phyloP scores from a whole-genome alignment of 2,797 vertebrate genomes.

The Cetoscarus ocellatus region DNA sequence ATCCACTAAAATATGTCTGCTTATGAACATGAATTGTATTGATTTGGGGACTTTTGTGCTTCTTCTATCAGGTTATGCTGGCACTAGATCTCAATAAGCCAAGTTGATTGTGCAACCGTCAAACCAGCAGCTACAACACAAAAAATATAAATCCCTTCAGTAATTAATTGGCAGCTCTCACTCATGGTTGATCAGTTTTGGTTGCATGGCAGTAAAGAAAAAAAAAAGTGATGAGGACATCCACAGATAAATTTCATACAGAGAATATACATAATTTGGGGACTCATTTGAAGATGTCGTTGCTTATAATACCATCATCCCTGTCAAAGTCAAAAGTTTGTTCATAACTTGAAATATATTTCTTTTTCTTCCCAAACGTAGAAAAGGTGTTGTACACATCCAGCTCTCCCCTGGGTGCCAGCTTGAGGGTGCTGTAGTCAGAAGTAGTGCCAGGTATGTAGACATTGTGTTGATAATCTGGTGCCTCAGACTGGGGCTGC shows the following conservation, averaged over 20 bases:
- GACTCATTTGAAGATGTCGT: conserved; percentile 75
- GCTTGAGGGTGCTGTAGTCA: conserved; percentile 84
- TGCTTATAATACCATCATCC: conserved; percentile 85
- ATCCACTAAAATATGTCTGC: too few relatives aligned
- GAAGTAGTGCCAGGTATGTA: conserved; percentile 90
- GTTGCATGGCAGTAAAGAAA: too few relatives aligned
- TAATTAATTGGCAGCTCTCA: too few relatives aligned
- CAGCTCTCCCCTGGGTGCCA: conserved; percentile 78
- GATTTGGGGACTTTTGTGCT: too few relatives aligned
- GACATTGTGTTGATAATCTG: conserved; percentile 92
- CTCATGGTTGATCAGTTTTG: too few relatives aligned
- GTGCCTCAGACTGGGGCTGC: conserved; percentile 77
- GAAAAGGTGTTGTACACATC: conserved; percentile 92
- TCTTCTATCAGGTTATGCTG: too few relatives aligned
- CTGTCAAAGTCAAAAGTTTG: conserved; percentile 74
- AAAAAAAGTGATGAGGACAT: too few relatives aligned
- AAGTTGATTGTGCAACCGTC: too few relatives aligned
- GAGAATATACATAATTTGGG: not conserved
- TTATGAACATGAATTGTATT: too few relatives aligned
- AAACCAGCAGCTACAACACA: too few relatives aligned
- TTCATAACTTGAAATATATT: conserved; percentile 85
- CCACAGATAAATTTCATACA: not conserved
- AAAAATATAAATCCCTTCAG: too few relatives aligned
- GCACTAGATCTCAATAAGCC: too few relatives aligned
- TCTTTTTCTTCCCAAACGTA: conserved; percentile 93